These are phyloP conservation scores for Ataeniobius toweri DNA, from an alignment of 2,797 vertebrate genomes.

Conservation along the genomic window DNA sequence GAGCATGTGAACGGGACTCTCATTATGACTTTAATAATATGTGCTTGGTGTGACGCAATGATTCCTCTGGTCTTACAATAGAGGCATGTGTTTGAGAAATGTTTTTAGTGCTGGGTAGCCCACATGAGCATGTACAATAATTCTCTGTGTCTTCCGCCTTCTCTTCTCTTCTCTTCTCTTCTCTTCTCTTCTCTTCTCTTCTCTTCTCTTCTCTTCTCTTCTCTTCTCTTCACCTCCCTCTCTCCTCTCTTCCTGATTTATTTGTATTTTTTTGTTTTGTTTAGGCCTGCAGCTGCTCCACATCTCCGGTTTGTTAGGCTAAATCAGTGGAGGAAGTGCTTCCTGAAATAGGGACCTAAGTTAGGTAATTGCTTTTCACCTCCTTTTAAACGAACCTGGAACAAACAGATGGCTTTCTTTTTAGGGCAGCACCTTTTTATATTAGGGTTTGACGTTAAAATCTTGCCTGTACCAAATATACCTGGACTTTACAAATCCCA, in stretches of 20 bases:
- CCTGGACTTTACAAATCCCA: background rate
- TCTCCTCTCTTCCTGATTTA: constrained; percentile 62
- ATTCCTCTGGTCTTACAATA: constrained; percentile 71
- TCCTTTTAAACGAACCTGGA: constrained; percentile 17
- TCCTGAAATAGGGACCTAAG: constrained; percentile 33
- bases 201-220: constrained; percentile 59
- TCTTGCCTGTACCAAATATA: background rate
- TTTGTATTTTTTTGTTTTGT: background rate
- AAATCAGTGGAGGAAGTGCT: constrained; percentile 54
- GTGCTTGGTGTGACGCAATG: constrained; percentile 44
- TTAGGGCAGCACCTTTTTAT: background rate
- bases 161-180: constrained; percentile 64
- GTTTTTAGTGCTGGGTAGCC: constrained; percentile 68
- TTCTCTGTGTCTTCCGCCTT: constrained; percentile 74
- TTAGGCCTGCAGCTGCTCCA: constrained; percentile 62
- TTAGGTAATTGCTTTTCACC: constrained; percentile 10
- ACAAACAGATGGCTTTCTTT: constrained; percentile 2
- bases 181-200: constrained; percentile 65
- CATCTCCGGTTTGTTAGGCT: constrained; percentile 31
- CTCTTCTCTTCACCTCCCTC: constrained; percentile 67
- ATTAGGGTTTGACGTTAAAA: background rate
- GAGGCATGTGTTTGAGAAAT: constrained; percentile 75
- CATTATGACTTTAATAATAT: constrained; percentile 48
- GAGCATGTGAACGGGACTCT: background rate
- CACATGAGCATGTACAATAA: constrained; percentile 78